Percentiles rank a stretch among this genome's conserved stretches.
Evolutionary conservation across 2,888 invertebrate genomes (phyloP).

Genomic region (Sepioteuthis lessoniana): DNA sequence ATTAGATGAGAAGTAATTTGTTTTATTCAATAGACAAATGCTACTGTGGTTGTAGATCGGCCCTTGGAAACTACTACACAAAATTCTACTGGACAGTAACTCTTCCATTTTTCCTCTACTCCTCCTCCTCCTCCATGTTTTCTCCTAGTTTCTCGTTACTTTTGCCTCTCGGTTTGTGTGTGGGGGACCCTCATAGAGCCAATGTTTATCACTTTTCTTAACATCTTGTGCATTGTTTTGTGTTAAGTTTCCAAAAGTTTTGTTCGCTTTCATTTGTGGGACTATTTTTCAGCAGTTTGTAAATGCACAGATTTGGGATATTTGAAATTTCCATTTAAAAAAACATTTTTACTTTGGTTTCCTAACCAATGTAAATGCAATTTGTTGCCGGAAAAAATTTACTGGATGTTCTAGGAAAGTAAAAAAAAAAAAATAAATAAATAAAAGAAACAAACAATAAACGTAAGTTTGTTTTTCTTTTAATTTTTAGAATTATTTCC

Average conservation of each 20-base stretch:
- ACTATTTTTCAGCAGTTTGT: neutral
- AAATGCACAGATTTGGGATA: neutral
- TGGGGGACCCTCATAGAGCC: neutral
- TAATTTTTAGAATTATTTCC: neutral
- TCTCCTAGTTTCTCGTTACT: neutral
- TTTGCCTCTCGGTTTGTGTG: neutral
- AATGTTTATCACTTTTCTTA: neutral
- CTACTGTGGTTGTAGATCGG: neutral
- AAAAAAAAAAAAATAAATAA: too few relatives aligned
- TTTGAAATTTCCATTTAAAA: neutral
- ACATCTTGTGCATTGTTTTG: neutral
- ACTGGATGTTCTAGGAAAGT: neutral
- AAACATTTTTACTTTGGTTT: neutral
- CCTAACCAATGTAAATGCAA: neutral
- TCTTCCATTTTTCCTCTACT: too few relatives aligned
- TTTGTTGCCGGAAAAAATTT: neutral
- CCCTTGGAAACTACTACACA: neutral
- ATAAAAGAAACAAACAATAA: too few relatives aligned
- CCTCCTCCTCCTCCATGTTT: too few relatives aligned
- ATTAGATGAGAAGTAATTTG: neutral
- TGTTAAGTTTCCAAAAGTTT: neutral
- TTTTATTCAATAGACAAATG: slow-evolving; percentile 33
- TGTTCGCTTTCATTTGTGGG: neutral
- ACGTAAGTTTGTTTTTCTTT: neutral
- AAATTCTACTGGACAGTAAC: neutral